phyloP scores from a whole-genome alignment of 1,140 invertebrate genomes.

The Elymnias hypermnestra region DNA sequence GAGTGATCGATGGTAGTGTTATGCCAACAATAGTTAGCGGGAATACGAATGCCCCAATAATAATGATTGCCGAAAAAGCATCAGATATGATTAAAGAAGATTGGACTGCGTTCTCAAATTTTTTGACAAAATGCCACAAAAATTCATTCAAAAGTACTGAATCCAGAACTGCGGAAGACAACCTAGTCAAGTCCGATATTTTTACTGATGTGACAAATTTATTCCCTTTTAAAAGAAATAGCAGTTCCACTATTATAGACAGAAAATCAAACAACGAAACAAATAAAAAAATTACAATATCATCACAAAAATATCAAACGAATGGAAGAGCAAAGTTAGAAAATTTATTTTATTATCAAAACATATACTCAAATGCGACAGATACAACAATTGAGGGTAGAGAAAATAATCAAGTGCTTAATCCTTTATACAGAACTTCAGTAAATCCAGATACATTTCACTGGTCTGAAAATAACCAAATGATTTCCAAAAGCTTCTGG shows the following conservation, averaged over 20 bases:
- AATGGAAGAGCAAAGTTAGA: too few relatives aligned
- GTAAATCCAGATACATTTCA: too few relatives aligned
- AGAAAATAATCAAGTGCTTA: too few relatives aligned
- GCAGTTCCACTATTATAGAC: constrained; percentile 3
- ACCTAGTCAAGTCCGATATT: constrained; percentile 22
- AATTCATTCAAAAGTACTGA: background rate
- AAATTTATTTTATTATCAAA: too few relatives aligned
- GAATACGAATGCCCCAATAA: constrained; percentile 90
- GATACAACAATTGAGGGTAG: too few relatives aligned
- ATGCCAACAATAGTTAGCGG: constrained; percentile 89
- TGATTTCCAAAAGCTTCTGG: background rate
- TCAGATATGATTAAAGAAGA: constrained; percentile 89
- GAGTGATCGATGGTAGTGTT: constrained; percentile 88
- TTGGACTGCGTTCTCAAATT: constrained; percentile 69
- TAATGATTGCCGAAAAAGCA: constrained; percentile 95
- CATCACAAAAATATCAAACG: too few relatives aligned
- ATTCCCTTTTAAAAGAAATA: constrained; percentile 34
- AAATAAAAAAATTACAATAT: too few relatives aligned
- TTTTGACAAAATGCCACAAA: background rate
- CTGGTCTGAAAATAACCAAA: too few relatives aligned
- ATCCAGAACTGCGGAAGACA: constrained; percentile 1
- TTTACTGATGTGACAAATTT: constrained; percentile 46
- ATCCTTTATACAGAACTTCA: too few relatives aligned
- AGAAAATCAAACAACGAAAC: background rate
- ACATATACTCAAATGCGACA: too few relatives aligned